Conservation (phyloP, 2,797 vertebrate species). For the Anguilla obscura region DNA sequence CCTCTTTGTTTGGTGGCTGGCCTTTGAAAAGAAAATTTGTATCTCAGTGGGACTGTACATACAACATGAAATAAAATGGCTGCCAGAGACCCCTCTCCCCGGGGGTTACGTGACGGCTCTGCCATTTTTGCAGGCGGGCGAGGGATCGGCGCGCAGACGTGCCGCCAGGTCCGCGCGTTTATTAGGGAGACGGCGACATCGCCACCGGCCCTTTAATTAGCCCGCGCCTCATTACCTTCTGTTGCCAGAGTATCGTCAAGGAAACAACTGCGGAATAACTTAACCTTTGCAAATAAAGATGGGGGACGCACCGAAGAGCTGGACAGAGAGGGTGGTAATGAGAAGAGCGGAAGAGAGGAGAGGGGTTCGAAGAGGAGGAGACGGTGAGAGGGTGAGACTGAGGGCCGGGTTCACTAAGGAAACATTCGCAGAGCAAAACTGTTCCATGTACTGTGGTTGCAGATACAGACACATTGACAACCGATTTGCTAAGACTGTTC, state of each 20-base stretch:
- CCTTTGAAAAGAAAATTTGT: neutral
- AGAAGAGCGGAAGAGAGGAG: neutral
- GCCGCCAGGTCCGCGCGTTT: neutral
- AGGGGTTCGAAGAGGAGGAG: neutral
- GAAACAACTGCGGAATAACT: constrained; percentile 41
- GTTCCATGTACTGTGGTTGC: no score
- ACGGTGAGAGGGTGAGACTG: neutral
- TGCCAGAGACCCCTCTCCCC: neutral
- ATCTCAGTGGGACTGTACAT: neutral
- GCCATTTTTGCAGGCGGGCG: neutral
- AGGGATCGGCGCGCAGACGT: neutral
- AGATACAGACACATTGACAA: no score
- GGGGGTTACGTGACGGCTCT: neutral
- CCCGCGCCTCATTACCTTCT: constrained; percentile 29
- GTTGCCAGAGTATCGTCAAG: constrained; percentile 37
- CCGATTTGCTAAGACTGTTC: no score
- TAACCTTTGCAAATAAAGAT: constrained; percentile 38
- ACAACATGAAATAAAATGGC: no score
- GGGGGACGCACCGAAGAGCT: neutral
- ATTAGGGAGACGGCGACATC: neutral
- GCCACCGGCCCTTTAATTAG: constrained; percentile 37
- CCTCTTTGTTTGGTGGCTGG: neutral
- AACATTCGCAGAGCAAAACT: no score
- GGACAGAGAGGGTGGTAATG: neutral
- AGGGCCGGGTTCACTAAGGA: neutral